phyloP scores from a whole-genome alignment of 2,888 invertebrate genomes.

The Melanostoma scalare region DNA sequence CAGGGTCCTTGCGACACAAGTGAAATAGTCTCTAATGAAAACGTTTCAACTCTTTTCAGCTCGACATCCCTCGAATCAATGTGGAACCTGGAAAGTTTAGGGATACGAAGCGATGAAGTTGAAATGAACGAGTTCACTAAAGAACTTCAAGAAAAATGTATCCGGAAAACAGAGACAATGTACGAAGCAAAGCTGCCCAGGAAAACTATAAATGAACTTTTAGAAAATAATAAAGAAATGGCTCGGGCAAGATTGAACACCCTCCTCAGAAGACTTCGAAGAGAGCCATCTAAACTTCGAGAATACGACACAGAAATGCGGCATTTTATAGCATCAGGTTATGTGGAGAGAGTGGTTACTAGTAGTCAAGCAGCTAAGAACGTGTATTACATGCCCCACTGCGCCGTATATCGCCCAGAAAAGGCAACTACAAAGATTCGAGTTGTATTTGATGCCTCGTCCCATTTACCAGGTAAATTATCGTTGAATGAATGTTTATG shows the following conservation, averaged over 20 bases:
- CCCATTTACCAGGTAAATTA: too few species aligned
- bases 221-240: conserved; percentile 11
- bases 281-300: not conserved
- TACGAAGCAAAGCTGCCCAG: conserved; percentile 24
- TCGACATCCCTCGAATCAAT: conserved; percentile 2
- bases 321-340: not conserved
- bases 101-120: conserved; percentile 5
- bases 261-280: conserved; percentile 8
- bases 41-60: conserved; percentile 6
- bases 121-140: conserved; percentile 5
- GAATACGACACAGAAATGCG: not conserved
- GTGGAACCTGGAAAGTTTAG: conserved; percentile 17
- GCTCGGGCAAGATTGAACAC: conserved; percentile 3
- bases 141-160: conserved; percentile 12
- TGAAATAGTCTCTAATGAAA: not conserved
- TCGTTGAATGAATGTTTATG: not conserved
- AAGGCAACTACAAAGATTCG: conserved; percentile 4
- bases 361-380: not conserved
- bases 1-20: not conserved
- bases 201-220: conserved; percentile 6
- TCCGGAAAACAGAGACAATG: not conserved
- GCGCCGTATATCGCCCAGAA: conserved; percentile 3
- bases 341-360: not conserved
- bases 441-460: too few species aligned
- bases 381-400: conserved; percentile 6